Base-by-base conservation (phyloP, 2,113 vertebrate genomes). In the Proterorhinus semilunaris region DNA sequence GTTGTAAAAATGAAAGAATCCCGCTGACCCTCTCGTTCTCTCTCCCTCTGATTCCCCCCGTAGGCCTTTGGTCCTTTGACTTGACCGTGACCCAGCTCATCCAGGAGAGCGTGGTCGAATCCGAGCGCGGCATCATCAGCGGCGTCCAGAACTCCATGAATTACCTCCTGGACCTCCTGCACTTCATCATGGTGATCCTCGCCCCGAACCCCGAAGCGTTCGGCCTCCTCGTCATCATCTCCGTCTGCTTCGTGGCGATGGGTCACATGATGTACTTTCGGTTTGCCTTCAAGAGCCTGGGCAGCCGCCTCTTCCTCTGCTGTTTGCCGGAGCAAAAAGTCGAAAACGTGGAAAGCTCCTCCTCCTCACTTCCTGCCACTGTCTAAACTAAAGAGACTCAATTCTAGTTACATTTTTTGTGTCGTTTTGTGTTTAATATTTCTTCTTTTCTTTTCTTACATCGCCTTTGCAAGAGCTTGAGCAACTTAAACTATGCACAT, bases 81-180 rank as follows among this genome's bases (percentile, higher is more conserved):
- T 93, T 99, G 89, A 98, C 96, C 45, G 96, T 99, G 87, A 99
- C 97, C 75, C 98, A 99, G 72, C 92, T 99, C 76, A 94, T 99
- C 82, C 98, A 99, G 90, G 98, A 99, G 91, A 99, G 97, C 16
- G 97, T 99, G 61, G 90, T 93, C 8, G 98, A 99, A 78, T 96
- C 95, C 0, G 97, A 99, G 92, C 94, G 98, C 85, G 98, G 98
- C 57, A 91, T 99, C 84, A 95, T 99, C 89, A 99, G 98, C 0
- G 98, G 97, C 17, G 97, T 99, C 83, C 98, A 99, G 88, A 98
- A 98, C 92, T 99, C 98, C 89, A 98, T 99, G 97, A 99, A 99
- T 88, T 99, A 99, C 72, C 96, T 99, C 81, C 92, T 99, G 16
- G 98, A 99, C 85, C 94, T 99, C 69, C 89, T 99, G 88, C 98